Conservation (phyloP, 1,140 invertebrate species). For the Drosophila lini region DNA sequence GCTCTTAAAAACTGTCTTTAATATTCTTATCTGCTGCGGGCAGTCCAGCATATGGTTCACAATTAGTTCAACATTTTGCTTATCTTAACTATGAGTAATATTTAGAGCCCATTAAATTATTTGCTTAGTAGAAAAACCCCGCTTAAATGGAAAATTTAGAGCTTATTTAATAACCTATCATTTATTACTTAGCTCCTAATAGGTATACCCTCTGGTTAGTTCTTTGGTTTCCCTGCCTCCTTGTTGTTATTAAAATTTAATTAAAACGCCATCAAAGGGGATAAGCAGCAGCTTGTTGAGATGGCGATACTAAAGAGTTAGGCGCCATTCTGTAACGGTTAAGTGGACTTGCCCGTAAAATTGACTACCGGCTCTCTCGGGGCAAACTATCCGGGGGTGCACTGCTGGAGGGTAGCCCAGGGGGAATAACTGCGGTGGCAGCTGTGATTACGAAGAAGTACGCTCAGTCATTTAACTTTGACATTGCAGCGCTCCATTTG, state of each 20-base stretch:
- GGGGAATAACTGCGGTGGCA: neutral
- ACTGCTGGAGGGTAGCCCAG: neutral
- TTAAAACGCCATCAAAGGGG: slow-evolving; percentile 64
- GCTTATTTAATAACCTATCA: neutral
- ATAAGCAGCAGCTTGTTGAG: slow-evolving; percentile 46
- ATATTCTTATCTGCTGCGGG: neutral
- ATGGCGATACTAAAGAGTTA: slow-evolving; percentile 24
- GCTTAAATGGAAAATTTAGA: neutral
- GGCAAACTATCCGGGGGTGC: neutral
- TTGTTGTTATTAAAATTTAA: slow-evolving; percentile 58
- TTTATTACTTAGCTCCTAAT: slow-evolving; percentile 3
- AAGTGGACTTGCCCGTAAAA: slow-evolving; percentile 3
- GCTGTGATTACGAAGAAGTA: slow-evolving; percentile 16
- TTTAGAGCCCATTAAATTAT: slow-evolving; percentile 2
- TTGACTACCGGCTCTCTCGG: slow-evolving; percentile 5
- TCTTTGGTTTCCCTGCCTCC: neutral
- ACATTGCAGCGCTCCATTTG: slow-evolving; percentile 55
- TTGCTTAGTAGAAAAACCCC: neutral
- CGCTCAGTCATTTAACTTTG: slow-evolving; percentile 50
- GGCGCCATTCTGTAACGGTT: slow-evolving; percentile 6
- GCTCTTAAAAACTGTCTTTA: neutral
- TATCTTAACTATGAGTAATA: neutral
- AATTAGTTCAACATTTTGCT: neutral
- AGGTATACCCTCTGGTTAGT: slow-evolving; percentile 4
- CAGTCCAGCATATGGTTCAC: neutral